Evolutionary conservation across 2,888 invertebrate genomes (phyloP).

Genomic region (Brenthis ino): DNA sequence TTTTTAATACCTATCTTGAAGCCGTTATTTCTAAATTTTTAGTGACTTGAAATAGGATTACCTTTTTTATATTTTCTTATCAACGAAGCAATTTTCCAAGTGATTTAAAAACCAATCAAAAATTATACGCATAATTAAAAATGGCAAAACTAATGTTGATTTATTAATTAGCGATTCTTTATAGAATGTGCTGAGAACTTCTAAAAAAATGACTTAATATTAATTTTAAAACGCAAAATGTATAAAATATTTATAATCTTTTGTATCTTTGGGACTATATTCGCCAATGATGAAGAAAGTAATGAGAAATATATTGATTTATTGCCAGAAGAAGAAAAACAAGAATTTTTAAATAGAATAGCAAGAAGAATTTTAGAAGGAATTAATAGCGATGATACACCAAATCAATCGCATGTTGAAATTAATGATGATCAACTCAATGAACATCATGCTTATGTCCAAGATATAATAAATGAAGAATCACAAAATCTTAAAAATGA

Average conservation of each 20-base stretch:
- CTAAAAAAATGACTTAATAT: slow-evolving; percentile 45
- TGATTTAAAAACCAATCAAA: slow-evolving; percentile 26
- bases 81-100: slow-evolving; percentile 17
- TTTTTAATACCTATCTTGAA: no score
- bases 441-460: slow-evolving; percentile 55
- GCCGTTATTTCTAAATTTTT: no score
- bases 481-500: slow-evolving; percentile 44
- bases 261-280: slow-evolving; percentile 36
- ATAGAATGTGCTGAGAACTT: neutral
- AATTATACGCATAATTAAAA: slow-evolving; percentile 36
- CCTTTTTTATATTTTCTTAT: slow-evolving; percentile 12
- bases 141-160: slow-evolving; percentile 33
- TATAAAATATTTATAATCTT: slow-evolving; percentile 44
- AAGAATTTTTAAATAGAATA: slow-evolving; percentile 59
- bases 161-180: slow-evolving; percentile 25
- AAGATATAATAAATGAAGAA: slow-evolving; percentile 59
- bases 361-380: slow-evolving; percentile 62
- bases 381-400: slow-evolving; percentile 47
- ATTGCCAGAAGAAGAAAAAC: slow-evolving; percentile 62
- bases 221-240: slow-evolving; percentile 44
- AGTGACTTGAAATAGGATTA: no score
- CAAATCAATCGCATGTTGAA: slow-evolving; percentile 46
- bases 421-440: slow-evolving; percentile 54
- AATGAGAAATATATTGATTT: slow-evolving; percentile 64
- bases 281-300: slow-evolving; percentile 44